phyloP scores from a whole-genome alignment of 35 echinoderm and acorn worm genomes.

The Apostichopus californicus region DNA sequence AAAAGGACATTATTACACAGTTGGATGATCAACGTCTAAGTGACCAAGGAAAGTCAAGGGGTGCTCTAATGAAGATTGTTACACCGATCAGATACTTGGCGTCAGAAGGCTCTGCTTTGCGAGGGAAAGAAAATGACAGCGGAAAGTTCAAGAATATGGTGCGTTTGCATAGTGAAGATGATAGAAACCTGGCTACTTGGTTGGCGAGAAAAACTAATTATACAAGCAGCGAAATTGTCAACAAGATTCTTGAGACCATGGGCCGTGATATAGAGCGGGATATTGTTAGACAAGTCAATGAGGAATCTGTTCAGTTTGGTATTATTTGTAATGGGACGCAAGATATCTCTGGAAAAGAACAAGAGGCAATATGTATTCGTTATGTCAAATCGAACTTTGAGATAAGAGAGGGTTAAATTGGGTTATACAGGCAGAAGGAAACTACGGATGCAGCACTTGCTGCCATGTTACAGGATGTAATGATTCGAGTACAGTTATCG shows the following conservation, averaged over 20 bases:
- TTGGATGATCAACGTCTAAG: neutral
- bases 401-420: constrained; percentile 9
- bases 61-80: neutral
- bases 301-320: constrained; percentile 37
- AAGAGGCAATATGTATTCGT: constrained; percentile 42
- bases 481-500: neutral
- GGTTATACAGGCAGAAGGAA: neutral
- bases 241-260: constrained; percentile 17
- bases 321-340: constrained; percentile 39
- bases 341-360: constrained; percentile 34
- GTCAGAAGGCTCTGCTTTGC: too few relatives aligned
- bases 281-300: neutral
- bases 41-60: neutral
- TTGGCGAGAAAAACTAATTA: constrained; percentile 5
- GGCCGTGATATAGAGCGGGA: too few relatives aligned
- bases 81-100: neutral
- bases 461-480: constrained; percentile 11
- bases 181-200: neutral
- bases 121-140: too few relatives aligned
- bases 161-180: neutral
- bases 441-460: neutral
- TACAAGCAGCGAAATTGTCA: constrained; percentile 22
- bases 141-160: too few relatives aligned
- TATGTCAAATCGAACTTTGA: constrained; percentile 29
- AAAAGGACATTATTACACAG: neutral